Evolutionary conservation across 2,888 invertebrate genomes (phyloP), one percentile per base, ranked within the genome.

Genomic region (Hydrotaea cyrtoneurina): DNA sequence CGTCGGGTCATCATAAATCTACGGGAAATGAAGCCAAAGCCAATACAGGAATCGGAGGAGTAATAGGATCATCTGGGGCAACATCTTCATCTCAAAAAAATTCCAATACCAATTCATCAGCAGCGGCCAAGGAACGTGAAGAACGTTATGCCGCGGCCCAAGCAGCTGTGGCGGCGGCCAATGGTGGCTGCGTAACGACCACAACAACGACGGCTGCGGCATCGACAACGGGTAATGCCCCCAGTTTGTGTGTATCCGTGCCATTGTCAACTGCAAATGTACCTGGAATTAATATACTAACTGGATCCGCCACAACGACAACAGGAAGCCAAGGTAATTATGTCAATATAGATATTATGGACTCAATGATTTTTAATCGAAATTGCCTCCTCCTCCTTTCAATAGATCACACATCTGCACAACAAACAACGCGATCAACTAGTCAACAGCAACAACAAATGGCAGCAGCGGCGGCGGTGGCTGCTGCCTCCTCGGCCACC

Each of bases 171-270:
- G 81, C 87, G 78, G 86, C 88, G 39, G 84, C 88, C 43, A 85
- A 85, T 66, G 83, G 80, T 50, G 79, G 76, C n/a, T 75, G 46
- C 66, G 53, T 73, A 31, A 80, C 81, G 17, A 66, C 82, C 8
- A 74, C 76, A 8, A 4, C 83, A 50, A 23, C 81, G 53, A 66
- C 59, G 7, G 43, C 82, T 8, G n/a, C 86, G 11, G 57, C 76
- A 73, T 66, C 80, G 46, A 86, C 86, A 76, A 53, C 83, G 4
- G 62, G 87, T 85, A 86, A 88, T 88, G 92, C 93, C 36, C 93
- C 93, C 43, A 94, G 94, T 91, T 93, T 95, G 86, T 94, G 94
- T 73, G 95, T 95, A 21, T 95, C 95, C 26, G 95, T 95, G 86
- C 95, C 95, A 85, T 90, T 95, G 85, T 93, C 94, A 82, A 92